These are phyloP conservation scores for Halichoerus grypus DNA, from an alignment of 2,113 vertebrate species.

Conservation along the genomic window DNA sequence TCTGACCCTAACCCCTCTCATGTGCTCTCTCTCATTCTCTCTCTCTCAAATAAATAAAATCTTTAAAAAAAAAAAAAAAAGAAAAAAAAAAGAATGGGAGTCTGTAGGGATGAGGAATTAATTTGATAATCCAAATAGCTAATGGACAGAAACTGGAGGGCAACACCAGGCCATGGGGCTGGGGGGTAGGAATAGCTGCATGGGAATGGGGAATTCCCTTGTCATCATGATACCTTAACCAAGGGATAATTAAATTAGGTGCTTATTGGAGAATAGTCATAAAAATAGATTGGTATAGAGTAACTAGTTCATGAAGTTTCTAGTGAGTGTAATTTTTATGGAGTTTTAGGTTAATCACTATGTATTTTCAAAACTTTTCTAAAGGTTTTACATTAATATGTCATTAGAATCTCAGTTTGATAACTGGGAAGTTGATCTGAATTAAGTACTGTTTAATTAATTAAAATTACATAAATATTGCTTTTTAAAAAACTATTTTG, in stretches of 20 bases:
- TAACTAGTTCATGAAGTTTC: background rate
- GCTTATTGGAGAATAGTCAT: background rate
- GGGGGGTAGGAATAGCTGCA: background rate
- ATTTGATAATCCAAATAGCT: background rate
- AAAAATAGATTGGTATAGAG: background rate
- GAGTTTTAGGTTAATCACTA: background rate
- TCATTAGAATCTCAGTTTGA: background rate
- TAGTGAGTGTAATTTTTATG: background rate
- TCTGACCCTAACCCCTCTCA: too few species aligned
- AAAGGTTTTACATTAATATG: background rate
- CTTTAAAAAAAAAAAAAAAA: too few species aligned
- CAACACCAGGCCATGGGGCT: background rate
- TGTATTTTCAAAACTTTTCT: background rate
- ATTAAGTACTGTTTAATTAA: background rate
- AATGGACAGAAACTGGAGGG: background rate
- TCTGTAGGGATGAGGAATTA: background rate
- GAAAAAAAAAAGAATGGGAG: background rate
- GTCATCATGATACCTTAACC: background rate
- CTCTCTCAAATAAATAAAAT: too few species aligned
- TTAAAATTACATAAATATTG: background rate
- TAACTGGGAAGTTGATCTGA: background rate
- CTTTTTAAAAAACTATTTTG: background rate
- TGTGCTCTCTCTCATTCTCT: too few species aligned
- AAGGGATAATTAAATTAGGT: background rate
- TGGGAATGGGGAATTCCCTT: background rate